These are phyloP conservation scores for Pempheris klunzingeri DNA, from an alignment of 2,797 vertebrate genomes.

Conservation along the genomic window DNA sequence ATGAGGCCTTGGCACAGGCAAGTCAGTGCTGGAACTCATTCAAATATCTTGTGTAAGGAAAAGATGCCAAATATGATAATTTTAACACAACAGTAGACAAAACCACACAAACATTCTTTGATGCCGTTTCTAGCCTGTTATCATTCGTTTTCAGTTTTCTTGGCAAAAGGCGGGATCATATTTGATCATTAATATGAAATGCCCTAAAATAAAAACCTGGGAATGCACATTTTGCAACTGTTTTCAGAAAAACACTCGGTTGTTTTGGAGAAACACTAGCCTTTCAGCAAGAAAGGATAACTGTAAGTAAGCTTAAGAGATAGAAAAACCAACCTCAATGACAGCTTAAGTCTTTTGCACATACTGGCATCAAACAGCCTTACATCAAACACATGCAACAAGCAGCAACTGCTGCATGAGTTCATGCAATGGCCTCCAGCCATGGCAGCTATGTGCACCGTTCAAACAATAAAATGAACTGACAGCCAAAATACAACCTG, in stretches of 20 bases:
- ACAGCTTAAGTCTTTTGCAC: conserved; percentile 8
- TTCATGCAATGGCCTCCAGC: conserved; percentile 6
- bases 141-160: conserved; percentile 8
- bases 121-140: conserved; percentile 9
- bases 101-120: conserved; percentile 5
- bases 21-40: conserved; percentile 26
- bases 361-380: background rate
- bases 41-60: conserved; percentile 27
- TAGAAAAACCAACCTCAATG: no score
- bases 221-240: background rate
- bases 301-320: background rate
- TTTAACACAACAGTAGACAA: conserved; percentile 24
- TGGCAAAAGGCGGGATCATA: background rate
- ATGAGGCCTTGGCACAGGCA: conserved; percentile 15
- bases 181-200: conserved; percentile 11
- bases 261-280: background rate
- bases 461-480: background rate
- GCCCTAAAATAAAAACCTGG: background rate
- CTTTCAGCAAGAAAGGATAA: background rate
- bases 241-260: background rate
- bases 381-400: conserved; percentile 2
- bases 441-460: background rate
- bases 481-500: conserved; percentile 4
- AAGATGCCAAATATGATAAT: conserved; percentile 31
- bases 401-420: background rate